Percentiles rank a stretch among this genome's conserved stretches.
phyloP scores from a whole-genome alignment of 2,797 vertebrate species.

The Channa striata region DNA sequence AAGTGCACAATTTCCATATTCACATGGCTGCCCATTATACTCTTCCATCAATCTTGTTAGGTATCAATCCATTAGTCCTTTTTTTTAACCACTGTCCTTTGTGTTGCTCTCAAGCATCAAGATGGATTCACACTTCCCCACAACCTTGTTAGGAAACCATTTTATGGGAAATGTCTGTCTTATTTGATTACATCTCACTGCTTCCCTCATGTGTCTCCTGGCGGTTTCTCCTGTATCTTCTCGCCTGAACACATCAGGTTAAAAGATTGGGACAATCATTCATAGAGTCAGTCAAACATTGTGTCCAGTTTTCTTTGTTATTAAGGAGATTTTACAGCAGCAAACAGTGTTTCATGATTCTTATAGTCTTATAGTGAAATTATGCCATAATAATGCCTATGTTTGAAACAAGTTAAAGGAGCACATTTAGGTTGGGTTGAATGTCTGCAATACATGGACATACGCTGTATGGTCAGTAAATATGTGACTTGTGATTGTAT shows the following conservation, averaged over 20 bases:
- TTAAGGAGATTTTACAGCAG: background rate
- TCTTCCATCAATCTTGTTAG: constrained; percentile 15
- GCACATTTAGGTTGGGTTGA: constrained; percentile 39
- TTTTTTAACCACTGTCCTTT: constrained; percentile 60
- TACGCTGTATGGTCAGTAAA: constrained; percentile 13
- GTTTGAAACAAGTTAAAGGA: constrained; percentile 28
- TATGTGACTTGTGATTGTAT: constrained; percentile 4
- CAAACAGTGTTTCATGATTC: background rate
- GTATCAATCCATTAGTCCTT: constrained; percentile 63
- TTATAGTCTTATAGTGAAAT: background rate
- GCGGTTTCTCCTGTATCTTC: constrained; percentile 45
- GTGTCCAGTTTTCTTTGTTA: constrained; percentile 3
- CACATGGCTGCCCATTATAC: constrained; percentile 1
- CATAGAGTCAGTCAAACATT: background rate
- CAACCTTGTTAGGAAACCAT: constrained; percentile 83
- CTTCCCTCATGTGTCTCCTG: constrained; percentile 46
- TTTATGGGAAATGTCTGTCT: constrained; percentile 76
- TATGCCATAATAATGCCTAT: background rate
- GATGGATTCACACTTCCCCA: constrained; percentile 74
- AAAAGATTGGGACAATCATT: constrained; percentile 25
- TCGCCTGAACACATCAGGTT: constrained; percentile 20
- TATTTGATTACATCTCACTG: constrained; percentile 80
- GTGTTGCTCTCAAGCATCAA: constrained; percentile 64
- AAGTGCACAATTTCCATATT: constrained; percentile 1
- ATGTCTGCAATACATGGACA: constrained; percentile 33